These are phyloP conservation scores for Pedionomus torquatus DNA, from an alignment of 2,113 vertebrate genomes.

Conservation along the genomic window DNA sequence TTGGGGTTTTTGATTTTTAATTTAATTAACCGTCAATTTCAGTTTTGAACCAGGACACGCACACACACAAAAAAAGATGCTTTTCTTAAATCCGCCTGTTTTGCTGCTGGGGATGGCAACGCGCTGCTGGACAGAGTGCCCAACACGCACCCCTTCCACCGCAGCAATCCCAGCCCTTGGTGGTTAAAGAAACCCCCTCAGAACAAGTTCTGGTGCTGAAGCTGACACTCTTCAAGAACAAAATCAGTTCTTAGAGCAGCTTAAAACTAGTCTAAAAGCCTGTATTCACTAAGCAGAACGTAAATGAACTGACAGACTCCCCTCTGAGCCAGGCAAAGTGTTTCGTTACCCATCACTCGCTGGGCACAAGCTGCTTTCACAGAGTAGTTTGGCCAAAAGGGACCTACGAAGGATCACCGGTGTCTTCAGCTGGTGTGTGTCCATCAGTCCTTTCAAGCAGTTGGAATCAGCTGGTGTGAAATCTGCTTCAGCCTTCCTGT, in stretches of 20 bases:
- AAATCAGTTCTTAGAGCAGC: not conserved
- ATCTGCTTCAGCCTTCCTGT: not conserved
- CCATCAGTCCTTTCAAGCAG: not conserved
- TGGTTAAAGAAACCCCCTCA: not conserved
- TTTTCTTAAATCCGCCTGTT: not conserved
- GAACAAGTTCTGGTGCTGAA: not conserved
- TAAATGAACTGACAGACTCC: not conserved
- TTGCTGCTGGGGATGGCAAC: not conserved
- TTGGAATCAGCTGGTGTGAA: not conserved
- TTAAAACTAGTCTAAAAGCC: not conserved
- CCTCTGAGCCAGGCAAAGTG: not conserved
- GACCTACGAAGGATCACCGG: accelerated
- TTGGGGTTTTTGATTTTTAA: not conserved
- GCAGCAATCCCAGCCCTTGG: not conserved
- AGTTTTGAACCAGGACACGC: not conserved
- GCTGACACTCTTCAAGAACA: not conserved
- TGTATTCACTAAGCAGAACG: not conserved
- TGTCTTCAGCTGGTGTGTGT: not conserved
- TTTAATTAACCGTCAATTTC: not conserved
- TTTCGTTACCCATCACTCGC: not conserved
- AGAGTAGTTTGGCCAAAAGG: not conserved
- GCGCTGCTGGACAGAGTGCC: not conserved
- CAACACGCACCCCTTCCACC: not conserved
- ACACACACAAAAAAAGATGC: no score
- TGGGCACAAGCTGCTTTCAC: not conserved